Base-by-base conservation (phyloP, 2,113 vertebrate species). In the Atlantisia rogersi region DNA sequence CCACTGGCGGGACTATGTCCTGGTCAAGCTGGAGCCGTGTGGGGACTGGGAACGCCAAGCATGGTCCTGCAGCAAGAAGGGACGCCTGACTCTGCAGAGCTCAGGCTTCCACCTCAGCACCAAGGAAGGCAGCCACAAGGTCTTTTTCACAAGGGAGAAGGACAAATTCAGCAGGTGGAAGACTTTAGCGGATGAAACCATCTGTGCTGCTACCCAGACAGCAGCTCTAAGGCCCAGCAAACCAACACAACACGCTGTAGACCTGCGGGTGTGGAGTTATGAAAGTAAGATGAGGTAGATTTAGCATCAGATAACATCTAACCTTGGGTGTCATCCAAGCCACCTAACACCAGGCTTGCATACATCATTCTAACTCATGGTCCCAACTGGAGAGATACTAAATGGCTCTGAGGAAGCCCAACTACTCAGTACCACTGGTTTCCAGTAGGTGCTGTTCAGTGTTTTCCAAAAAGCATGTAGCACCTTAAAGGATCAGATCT, bases 21-120 rank as follows among this genome's bases (percentile, higher is more conserved):
- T 94, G 6, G 97, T 98, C 59, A 97, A 94, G 55, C 64, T 98
- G 93, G 97, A 97, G 85, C 60, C 95, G 55, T 99, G 99, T 5
- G 92, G 94, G 11, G 40, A 89, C 64, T 88, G 58, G 70, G 91
- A 92, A 17, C 94, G 22, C n/a, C 99, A 99, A 90, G 70, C 67
- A 0, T 99, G 99, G 99, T 94, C 91, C 63, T 99, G 99, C 95
- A 98, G 98, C 92, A 99, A 97, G 93, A 98, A 97, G 91, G 99
- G 99, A 28, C 98, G 98, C n/a, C 82, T 99, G 80, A 98, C 96
- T 22, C 94, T 99, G 42, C 92, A 94, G 10, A 96, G 97, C 48
- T 89, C 94, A 28, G 97, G 97, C 28, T 95, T 99, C 28, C 96
- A 99, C 94, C 98, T 99, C 16, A 97, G 96, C 62, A 96, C 93